phyloP scores from a whole-genome alignment of 2,888 invertebrate species.

The Gandaritis pyraliata region DNA sequence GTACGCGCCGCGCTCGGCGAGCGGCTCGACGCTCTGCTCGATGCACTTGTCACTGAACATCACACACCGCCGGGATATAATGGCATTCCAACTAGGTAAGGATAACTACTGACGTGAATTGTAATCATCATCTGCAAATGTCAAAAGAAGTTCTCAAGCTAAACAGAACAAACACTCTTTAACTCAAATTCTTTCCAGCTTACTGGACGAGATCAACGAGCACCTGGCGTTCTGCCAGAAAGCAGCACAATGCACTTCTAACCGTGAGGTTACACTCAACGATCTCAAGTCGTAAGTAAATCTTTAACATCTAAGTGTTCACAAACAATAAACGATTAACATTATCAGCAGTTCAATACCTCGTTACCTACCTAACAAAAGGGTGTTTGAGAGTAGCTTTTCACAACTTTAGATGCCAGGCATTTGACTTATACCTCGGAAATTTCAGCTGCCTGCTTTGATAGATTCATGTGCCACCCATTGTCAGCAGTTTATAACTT shows the following conservation, averaged over 20 bases:
- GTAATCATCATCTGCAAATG: no score
- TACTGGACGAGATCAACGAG: constrained; percentile 88
- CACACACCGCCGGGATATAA: constrained; percentile 80
- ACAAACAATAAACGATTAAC: no score
- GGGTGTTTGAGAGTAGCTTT: no score
- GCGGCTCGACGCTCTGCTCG: constrained; percentile 87
- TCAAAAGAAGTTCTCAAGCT: no score
- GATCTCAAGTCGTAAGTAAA: constrained; percentile 87
- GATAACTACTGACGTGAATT: not conserved
- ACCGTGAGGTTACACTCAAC: constrained; percentile 87
- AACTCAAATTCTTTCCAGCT: constrained; percentile 59
- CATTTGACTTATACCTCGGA: no score
- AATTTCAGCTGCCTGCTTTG: no score
- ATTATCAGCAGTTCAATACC: not conserved
- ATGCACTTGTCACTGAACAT: constrained; percentile 87
- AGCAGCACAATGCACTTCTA: constrained; percentile 88
- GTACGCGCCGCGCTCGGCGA: constrained; percentile 87
- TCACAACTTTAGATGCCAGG: no score
- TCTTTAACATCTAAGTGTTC: no score
- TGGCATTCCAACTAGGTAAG: constrained; percentile 84
- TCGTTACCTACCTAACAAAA: no score
- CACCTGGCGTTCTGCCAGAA: constrained; percentile 89
- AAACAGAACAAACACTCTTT: no score
- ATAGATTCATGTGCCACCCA: no score
- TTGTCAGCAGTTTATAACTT: no score